Evolutionary conservation across 1,140 invertebrate genomes (phyloP).

Genomic region (Musca vetustissima): DNA sequence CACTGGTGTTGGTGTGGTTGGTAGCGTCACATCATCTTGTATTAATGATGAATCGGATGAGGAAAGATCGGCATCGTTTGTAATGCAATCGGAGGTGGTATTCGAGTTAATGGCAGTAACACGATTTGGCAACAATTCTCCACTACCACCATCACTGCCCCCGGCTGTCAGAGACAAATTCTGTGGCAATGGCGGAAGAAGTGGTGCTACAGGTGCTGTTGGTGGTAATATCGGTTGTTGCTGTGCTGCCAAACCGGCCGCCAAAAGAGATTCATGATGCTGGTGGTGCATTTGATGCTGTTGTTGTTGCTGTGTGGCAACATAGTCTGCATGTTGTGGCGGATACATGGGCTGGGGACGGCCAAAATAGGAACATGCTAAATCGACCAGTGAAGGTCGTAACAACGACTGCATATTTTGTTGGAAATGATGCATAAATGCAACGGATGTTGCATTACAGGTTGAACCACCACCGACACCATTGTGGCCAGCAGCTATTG

Average conservation of each 20-base stretch:
- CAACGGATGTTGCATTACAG: slow-evolving; percentile 28
- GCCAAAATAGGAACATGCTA: slow-evolving; percentile 51
- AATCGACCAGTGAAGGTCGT: slow-evolving; percentile 48
- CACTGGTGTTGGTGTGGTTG: not conserved
- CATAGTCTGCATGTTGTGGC: slow-evolving; percentile 11
- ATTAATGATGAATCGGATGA: slow-evolving; percentile 24
- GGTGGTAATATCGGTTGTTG: not conserved
- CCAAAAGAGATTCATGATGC: not conserved
- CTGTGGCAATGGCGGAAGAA: not conserved
- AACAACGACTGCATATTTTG: slow-evolving; percentile 52
- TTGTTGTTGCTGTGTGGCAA: not conserved
- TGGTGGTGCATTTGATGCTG: too few species aligned
- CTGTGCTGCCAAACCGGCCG: not conserved
- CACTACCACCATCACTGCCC: too few species aligned
- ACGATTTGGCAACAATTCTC: slow-evolving; percentile 19
- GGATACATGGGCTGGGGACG: slow-evolving; percentile 35
- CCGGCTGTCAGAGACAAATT: not conserved
- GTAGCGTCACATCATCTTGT: not conserved
- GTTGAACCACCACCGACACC: slow-evolving; percentile 9
- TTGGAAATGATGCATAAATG: slow-evolving; percentile 52
- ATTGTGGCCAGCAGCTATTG: slow-evolving; percentile 24
- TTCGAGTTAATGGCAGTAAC: slow-evolving; percentile 22
- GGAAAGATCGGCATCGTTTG: slow-evolving; percentile 23
- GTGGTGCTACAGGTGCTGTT: not conserved
- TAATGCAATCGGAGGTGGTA: slow-evolving; percentile 14